phyloP scores from a whole-genome alignment of 2,113 vertebrate species.

The Bos indicus region DNA sequence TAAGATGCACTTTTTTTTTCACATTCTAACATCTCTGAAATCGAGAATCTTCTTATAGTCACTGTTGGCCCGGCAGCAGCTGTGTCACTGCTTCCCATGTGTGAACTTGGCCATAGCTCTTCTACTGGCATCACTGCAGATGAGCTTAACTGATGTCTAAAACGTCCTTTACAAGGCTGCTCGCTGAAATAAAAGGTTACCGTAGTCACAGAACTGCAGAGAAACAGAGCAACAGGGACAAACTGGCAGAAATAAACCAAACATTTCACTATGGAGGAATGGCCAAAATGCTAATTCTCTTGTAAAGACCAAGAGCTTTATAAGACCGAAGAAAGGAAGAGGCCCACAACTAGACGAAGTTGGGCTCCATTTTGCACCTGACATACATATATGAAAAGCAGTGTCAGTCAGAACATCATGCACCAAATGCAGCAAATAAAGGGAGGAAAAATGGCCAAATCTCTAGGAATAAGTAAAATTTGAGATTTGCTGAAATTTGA shows the following conservation, averaged over 20 bases:
- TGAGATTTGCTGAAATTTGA: conserved; percentile 23
- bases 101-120: not conserved
- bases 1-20: conserved; percentile 4
- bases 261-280: not conserved
- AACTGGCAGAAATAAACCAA: not conserved
- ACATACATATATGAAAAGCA: not conserved
- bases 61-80: not conserved
- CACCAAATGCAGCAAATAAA: not conserved
- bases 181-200: conserved; percentile 3
- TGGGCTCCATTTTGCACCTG: not conserved
- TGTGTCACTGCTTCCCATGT: not conserved
- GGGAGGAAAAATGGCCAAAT: not conserved
- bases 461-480: conserved; percentile 9
- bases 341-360: not conserved
- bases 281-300: not conserved
- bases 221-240: not conserved
- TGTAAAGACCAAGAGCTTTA: not conserved
- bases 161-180: not conserved
- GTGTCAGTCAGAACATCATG: not conserved
- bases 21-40: conserved; percentile 38
- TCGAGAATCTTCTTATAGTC: not conserved
- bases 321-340: not conserved
- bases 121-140: not conserved
- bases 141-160: not conserved
- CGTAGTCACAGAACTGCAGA: not conserved